These are phyloP conservation scores for Sarcoramphus papa DNA, from an alignment of 2,797 vertebrate species.

Conservation along the genomic window DNA sequence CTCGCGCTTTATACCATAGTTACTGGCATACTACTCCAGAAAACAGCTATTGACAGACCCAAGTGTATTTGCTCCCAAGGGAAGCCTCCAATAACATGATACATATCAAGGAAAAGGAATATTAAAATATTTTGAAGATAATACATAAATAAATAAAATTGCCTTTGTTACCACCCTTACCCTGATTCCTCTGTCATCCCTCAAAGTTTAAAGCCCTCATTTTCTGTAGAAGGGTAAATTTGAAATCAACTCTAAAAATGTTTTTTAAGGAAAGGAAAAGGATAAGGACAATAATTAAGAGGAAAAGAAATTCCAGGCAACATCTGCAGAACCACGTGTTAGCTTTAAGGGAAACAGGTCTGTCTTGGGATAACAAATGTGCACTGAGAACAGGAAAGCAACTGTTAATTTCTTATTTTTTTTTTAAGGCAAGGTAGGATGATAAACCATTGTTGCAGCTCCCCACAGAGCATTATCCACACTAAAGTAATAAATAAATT, in stretches of 20 bases:
- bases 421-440: neutral
- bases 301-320: neutral
- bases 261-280: neutral
- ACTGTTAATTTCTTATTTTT: neutral
- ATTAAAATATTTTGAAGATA: neutral
- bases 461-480: neutral
- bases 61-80: neutral
- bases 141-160: neutral
- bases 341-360: conserved; percentile 1
- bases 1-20: neutral
- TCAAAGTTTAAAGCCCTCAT: neutral
- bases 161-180: neutral
- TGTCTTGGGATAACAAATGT: neutral
- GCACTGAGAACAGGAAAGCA: neutral
- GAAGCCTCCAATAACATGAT: neutral
- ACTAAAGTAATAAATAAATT: conserved; percentile 23
- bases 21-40: neutral
- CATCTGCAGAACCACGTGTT: neutral
- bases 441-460: neutral
- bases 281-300: neutral
- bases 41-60: neutral
- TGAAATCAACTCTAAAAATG: neutral
- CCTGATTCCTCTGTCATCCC: neutral
- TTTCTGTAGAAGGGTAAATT: neutral
- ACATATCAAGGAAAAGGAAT: neutral